Base-by-base conservation (phyloP, 2,113 vertebrate species). In the Xiphophorus couchianus region DNA sequence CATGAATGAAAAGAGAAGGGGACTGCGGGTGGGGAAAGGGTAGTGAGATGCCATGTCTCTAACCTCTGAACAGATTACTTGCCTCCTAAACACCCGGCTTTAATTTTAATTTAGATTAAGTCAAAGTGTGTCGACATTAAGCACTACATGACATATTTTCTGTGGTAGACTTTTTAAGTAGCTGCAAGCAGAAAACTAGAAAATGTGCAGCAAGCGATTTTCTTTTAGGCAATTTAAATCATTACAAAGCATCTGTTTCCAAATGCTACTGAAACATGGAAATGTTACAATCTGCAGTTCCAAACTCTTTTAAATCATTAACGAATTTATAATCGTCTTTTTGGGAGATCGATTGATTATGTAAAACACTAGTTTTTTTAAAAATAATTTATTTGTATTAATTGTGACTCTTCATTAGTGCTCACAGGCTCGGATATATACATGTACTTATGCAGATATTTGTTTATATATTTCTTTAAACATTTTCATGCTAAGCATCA, bases 31-130 rank as follows among this genome's bases (percentile, higher is more conserved):
- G 22, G 74, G 54, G 31, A 70, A 58, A 28, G 74, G 68, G 76
- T 48, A 58, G 39, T 11, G 4, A 1, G 33, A 67, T 71, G 69
- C 67, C 77, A 80, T 77, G 71, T 80, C 64, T 79, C 80, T 79
- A 31, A 37, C 62, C 70, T 60, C 42, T 39, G 58, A 85, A 75
- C 83, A 67, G 80, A 88, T 83, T 63, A 81, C 58, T 30, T 33
- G 51, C 69, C 64, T 68, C 51, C 31, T 69, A 70, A 77, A 73
- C 54, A 62, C 39, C 3, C 0, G 3, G 31, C 77, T 68, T 87
- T 84, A 81, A 81, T 84, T 87, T 85, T 83, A 64, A 87, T 87
- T 84, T 69, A 65, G 64, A 62, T 74, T 30, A 74, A 76, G 42
- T 78, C 69, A 80, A 64, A 67, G 58, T 25, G 72, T 77, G 80